Evolutionary conservation across 2,797 vertebrate genomes (phyloP), one percentile per base, ranked within the genome.

Genomic region (Sarcoramphus papa): DNA sequence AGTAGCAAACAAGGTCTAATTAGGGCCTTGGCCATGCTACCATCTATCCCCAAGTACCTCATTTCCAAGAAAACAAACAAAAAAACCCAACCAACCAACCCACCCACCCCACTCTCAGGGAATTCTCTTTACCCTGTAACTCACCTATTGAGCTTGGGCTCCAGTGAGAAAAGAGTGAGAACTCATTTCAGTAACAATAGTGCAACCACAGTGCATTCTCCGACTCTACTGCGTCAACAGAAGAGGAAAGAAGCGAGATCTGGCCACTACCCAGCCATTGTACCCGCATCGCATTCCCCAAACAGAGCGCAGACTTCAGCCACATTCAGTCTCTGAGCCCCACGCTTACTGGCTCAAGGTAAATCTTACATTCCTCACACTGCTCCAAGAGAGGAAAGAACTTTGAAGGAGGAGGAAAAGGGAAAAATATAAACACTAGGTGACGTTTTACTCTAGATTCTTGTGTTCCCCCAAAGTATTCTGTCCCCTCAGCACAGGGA

Each of bases 271-370:
- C 28, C 59, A 85, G 30, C 14, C 75, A 37, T 0, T 2, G 7
- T 4, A 41, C 19, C 20, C 10, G 1, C 5, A 3, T 1, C 5
- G 14, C 28, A 27, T 8, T 63, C 24, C 40, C 40, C 51, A 31
- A 28, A 51, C 6, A 76, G 33, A 79, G 64, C 9, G 6, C 25
- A 78, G 57, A 30, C 33, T 63, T 70, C 54, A 73, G 62, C 35
- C 63, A 50, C 19, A 24, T 56, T 64, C 48, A 60, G 7, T 3
- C 53, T 30, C 81, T 8, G 3, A 77, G 65, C 14, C 19, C 8
- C 1, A 1, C 0, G 0, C 33, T n/a, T 82, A 73, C 35, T 65
- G 16, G 10, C 25, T 76, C 27, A 63, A 43, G 28, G 47, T 24
- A 69, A 54, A 94, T n/a, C 28, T 59, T 73, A 76, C 2, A 45